Evolutionary conservation across 2,113 vertebrate genomes (phyloP), one percentile per base, ranked within the genome.

Genomic region (Rhea pennata): DNA sequence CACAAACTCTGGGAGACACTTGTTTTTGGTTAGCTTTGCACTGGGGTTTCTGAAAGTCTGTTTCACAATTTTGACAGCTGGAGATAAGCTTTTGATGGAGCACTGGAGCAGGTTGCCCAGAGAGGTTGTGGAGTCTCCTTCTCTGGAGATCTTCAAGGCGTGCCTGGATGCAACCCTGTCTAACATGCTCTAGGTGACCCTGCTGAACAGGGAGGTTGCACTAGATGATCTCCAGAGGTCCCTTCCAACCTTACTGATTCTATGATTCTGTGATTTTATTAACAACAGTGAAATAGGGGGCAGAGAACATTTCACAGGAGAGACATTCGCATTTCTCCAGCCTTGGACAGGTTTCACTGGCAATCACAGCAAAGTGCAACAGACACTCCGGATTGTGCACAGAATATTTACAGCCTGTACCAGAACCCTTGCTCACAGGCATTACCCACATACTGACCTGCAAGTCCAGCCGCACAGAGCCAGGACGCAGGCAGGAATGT

Each of bases 391-490:
- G n/a, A 79, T 36, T 24, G 9, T 19, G 15, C 7, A 12, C 27
- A 9, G 15, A 22, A 33, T 5, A 11, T 9, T 54, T 54, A 40
- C 31, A 10, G 8, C 44, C 56, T 44, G 13, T 42, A 22, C 22
- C 81, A 42, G 56, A 44, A 29, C 24, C 31, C 40, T 44, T 14
- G 39, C 36, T 5, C 12, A 29, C 24, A 29, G 82, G 33, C 36
- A 80, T 33, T 42, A 50, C 15, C 21, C 6, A 9, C 44, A 27
- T 4, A 87, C 97, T 97, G 70, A 99, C 99, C 99, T 99, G 80
- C 98, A 98, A 3, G 97, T 97, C 99, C 99, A 99, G 94, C 99
- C 99, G 12, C 98, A 99, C 33, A 99, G 95, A n/a, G 99, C 98
- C 76, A 99, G 97, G 33, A 99, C 90, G 39, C 98, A 99, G 85